Base-by-base conservation (phyloP, 2,888 invertebrate genomes). In the Drosophila flavopinicola region DNA sequence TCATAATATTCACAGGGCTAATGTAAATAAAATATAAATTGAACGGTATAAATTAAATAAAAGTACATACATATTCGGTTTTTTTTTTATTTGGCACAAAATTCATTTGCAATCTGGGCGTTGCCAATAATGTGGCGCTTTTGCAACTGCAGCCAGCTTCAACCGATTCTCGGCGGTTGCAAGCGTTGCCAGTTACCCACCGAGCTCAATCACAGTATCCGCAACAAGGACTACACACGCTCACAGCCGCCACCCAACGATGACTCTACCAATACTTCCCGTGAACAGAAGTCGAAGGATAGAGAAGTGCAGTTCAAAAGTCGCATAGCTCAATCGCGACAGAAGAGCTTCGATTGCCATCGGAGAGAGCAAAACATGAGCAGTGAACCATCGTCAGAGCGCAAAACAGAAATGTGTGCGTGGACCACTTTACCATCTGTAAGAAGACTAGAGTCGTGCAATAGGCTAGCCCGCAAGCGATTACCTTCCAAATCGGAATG, bases 71-170 rank as follows among this genome's bases (percentile, higher is more conserved):
- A 38, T 17, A 24, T 51, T 29, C 29, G 27, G 39, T 2, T 20
- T 32, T 27, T n/a, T n/a, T 30, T 41, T 41, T 29, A 30, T 64
- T 63, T 29, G 4, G 30, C 25, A 33, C 63, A 52, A 64, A 64
- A 64, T 64, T 66, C 1, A 32, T 7, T 39, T 38, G 15, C 23
- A 24, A 17, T 52, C 33, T 17, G 20, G 15, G 10, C 32, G 24
- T n/a, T 39, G 30, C 6, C 17, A 44, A 48, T 6, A 57, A 66
- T 66, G 66, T 66, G 39, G 57, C 66, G 66, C 15, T 27, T 65
- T 10, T 65, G 66, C 39, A 44, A 49, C 10, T 30, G 32, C 25
- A n/a, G 33, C 25, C 66, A 65, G 20, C 33, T 66, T 5, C 52
- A 65, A 2, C 56, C 47, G 29, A 24, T 65, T 9, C 17, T 65